Evolutionary conservation across 2,888 invertebrate species (phyloP).

Genomic region (Xanthorhoe spadicearia): DNA sequence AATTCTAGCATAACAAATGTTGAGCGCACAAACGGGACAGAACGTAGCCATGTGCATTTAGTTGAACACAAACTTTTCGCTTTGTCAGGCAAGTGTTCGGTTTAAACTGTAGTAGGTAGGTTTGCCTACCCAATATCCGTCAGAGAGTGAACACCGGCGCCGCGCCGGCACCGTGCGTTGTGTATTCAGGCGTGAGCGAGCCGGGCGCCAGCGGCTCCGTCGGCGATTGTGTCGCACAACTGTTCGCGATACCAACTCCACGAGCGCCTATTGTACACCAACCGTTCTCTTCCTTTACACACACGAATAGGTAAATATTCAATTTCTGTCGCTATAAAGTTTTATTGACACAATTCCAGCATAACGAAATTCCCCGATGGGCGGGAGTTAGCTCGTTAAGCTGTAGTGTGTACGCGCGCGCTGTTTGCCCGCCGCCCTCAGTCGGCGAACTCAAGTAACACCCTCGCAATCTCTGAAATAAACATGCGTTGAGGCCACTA

Average conservation of each 20-base stretch:
- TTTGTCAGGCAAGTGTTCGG: conserved; percentile 74
- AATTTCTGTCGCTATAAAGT: conserved; percentile 58
- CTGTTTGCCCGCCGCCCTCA: conserved; percentile 70
- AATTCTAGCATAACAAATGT: conserved; percentile 67
- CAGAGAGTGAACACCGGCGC: conserved; percentile 57
- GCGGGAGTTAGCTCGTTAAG: conserved; percentile 73
- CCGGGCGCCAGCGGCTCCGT: conserved; percentile 36
- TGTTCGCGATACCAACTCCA: conserved; percentile 65
- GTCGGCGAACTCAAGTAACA: conserved; percentile 75
- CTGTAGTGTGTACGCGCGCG: conserved; percentile 61
- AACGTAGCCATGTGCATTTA: conserved; percentile 68
- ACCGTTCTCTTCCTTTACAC: conserved; percentile 49
- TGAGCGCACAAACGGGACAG: conserved; percentile 63
- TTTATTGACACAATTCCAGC: conserved; percentile 62
- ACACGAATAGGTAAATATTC: conserved; percentile 57
- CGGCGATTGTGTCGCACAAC: conserved; percentile 57
- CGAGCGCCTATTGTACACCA: conserved; percentile 57
- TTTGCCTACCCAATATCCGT: conserved; percentile 74
- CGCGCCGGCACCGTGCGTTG: conserved; percentile 44
- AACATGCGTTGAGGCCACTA: conserved; percentile 74
- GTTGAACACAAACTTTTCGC: conserved; percentile 75
- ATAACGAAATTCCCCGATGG: conserved; percentile 64
- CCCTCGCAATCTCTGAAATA: conserved; percentile 78
- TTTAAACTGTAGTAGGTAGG: conserved; percentile 60
- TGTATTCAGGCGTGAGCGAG: conserved; percentile 64